Base-by-base conservation (phyloP, 2,888 invertebrate species). In the Phasia obesa region DNA sequence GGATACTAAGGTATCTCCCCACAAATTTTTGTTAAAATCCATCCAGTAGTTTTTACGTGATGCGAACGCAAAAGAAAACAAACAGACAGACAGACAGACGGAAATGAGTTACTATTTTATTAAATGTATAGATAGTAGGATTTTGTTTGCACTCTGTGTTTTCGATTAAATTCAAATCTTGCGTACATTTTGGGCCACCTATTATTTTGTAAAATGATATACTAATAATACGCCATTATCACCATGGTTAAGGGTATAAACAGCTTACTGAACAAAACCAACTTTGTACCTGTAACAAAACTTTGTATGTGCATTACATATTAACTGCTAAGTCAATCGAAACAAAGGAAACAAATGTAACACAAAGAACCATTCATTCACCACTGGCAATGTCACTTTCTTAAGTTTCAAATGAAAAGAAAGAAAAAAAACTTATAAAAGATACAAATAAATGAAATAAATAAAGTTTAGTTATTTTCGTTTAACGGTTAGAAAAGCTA, bases 391-490 rank as follows among this genome's bases (percentile, higher is more conserved):
- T 4, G 15, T 2, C 13, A 15, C 38, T 42, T 15, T 42, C 15
- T n/a, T 13, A 42, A 13, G 15, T 4, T 59, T 38, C 31, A 64
- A 70, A 57, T 69, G 53, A 44, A 77, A 15, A 53, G 25, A 69
- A 9, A 53, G 25, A 69, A 9, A 69, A 42, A 27, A 19, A 55
- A 27, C 49, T 47, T 21, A 55, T 9, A 70, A 47, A 47, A 49
- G n/a, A 64, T 19, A 51, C n/a, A 31, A 67, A 35, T 25, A 53
- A 76, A 53, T 23, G n/a, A n/a, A n/a, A n/a, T n/a, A n/a, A n/a
- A n/a, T n/a, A n/a, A n/a, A n/a, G n/a, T n/a, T n/a, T n/a, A 17
- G 67, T 76, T 65, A 70, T 77, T 69, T 70, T 59, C 51, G 51
- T 60, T 76, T 62, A 77, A 35, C 19, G 51, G 35, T 42, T 47